Conservation (phyloP, 2,113 vertebrate genomes). For the Sinocyclocheilus anshuiensis region DNA sequence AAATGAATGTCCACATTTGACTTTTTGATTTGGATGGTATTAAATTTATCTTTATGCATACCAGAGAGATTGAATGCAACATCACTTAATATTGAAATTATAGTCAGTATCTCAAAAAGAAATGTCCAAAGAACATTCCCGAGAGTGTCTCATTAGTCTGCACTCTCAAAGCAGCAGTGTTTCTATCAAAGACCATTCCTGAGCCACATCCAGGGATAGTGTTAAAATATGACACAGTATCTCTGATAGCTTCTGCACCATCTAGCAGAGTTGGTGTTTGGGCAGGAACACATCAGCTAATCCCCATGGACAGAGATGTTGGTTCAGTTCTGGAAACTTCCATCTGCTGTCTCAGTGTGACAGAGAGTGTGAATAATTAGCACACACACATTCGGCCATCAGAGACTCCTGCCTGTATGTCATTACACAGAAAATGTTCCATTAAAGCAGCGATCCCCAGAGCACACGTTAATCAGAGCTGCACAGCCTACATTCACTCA, state of each 20-base stretch:
- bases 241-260: neutral
- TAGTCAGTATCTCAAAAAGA: neutral
- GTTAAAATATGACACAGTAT: neutral
- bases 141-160: neutral
- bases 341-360: constrained; percentile 17
- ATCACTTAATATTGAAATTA: neutral
- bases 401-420: constrained; percentile 39
- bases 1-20: neutral
- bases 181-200: neutral
- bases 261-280: constrained; percentile 2
- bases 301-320: neutral
- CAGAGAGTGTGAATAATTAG: constrained; percentile 38
- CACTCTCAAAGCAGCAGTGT: neutral
- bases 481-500: constrained; percentile 25
- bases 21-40: neutral
- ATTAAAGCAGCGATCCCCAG: constrained; percentile 34
- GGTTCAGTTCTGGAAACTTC: constrained; percentile 36
- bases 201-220: neutral
- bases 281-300: constrained; percentile 4
- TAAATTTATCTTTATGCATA: neutral
- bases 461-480: constrained; percentile 15
- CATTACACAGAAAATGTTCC: constrained; percentile 44
- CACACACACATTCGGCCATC: constrained; percentile 18
- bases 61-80: neutral
- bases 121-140: neutral